A percentile compares a stretch with the other conserved stretches of the same genome.
phyloP scores from a whole-genome alignment of 1,140 invertebrate species.

The Aphelinus atriplicis region DNA sequence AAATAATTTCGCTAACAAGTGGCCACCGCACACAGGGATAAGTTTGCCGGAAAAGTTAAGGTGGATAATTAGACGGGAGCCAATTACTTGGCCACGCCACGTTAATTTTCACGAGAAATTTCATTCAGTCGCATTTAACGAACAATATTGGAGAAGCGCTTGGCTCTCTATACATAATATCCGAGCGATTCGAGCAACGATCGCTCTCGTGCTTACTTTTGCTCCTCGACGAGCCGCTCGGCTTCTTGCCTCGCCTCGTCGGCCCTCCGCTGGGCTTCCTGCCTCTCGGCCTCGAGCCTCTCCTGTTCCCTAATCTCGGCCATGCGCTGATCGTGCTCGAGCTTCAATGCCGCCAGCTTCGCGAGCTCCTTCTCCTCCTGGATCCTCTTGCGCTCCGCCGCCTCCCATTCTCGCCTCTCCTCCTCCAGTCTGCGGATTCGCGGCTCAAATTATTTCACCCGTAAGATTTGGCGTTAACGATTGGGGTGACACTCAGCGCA shows the following conservation, averaged over 20 bases:
- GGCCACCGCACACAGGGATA: too few species aligned
- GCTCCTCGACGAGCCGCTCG: conserved; percentile 47
- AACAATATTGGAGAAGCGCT: too few species aligned
- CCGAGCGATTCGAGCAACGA: too few species aligned
- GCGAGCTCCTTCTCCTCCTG: conserved; percentile 56
- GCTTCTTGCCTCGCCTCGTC: conserved; percentile 53
- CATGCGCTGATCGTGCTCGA: conserved; percentile 53
- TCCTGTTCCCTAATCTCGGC: conserved; percentile 60
- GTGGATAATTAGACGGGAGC: too few species aligned
- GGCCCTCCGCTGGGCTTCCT: conserved; percentile 53
- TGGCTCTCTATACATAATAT: too few species aligned
- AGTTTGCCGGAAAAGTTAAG: too few species aligned
- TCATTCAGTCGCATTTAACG: too few species aligned
- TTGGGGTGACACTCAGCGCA: background rate
- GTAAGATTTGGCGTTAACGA: too few species aligned
- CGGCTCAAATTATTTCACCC: background rate
- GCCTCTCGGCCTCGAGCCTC: conserved; percentile 54
- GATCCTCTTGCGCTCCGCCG: conserved; percentile 52
- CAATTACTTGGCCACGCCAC: too few species aligned
- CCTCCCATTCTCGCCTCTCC: conserved; percentile 52
- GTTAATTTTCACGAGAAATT: too few species aligned
- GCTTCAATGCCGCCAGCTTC: conserved; percentile 52
- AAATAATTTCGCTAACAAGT: too few species aligned
- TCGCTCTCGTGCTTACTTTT: conserved; percentile 38
- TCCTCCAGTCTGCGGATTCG: conserved; percentile 49